A percentile compares a stretch with the other conserved stretches of the same genome.
phyloP scores from a whole-genome alignment of 2,888 invertebrate species.

The Zonitis immaculata region DNA sequence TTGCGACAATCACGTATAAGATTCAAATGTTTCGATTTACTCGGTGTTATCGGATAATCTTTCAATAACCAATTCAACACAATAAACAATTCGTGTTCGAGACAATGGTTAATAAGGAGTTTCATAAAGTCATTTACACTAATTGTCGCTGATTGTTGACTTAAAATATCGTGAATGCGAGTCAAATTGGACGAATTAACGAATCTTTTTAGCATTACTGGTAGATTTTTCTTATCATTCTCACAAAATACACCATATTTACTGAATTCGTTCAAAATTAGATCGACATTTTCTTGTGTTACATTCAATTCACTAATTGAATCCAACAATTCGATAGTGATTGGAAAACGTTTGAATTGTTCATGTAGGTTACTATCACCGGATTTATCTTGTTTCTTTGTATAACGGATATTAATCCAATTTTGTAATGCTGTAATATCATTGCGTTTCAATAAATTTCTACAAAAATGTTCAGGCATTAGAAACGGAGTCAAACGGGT shows the following conservation, averaged over 20 bases:
- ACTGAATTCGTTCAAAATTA: constrained; percentile 57
- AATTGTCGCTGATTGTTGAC: constrained; percentile 35
- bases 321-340: constrained; percentile 57
- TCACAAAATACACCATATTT: constrained; percentile 62
- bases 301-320: constrained; percentile 48
- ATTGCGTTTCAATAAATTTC: constrained; percentile 56
- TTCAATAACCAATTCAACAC: constrained; percentile 54
- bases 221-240: constrained; percentile 55
- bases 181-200: constrained; percentile 55
- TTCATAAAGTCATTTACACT: constrained; percentile 52
- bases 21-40: constrained; percentile 51
- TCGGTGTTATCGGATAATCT: constrained; percentile 36
- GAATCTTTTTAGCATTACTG: constrained; percentile 57
- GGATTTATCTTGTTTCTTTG: constrained; percentile 7
- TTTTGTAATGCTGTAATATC: constrained; percentile 56
- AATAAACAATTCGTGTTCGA: constrained; percentile 52
- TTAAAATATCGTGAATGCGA: constrained; percentile 54
- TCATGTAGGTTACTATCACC: constrained; percentile 49
- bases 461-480: constrained; percentile 56
- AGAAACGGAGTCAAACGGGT: constrained; percentile 52
- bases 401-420: constrained; percentile 58
- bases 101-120: constrained; percentile 53
- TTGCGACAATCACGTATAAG: constrained; percentile 54
- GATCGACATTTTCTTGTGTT: constrained; percentile 55
- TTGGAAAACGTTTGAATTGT: constrained; percentile 54